Evolutionary conservation across 2,113 vertebrate species (phyloP).

Genomic region (Orthonyx spaldingii): DNA sequence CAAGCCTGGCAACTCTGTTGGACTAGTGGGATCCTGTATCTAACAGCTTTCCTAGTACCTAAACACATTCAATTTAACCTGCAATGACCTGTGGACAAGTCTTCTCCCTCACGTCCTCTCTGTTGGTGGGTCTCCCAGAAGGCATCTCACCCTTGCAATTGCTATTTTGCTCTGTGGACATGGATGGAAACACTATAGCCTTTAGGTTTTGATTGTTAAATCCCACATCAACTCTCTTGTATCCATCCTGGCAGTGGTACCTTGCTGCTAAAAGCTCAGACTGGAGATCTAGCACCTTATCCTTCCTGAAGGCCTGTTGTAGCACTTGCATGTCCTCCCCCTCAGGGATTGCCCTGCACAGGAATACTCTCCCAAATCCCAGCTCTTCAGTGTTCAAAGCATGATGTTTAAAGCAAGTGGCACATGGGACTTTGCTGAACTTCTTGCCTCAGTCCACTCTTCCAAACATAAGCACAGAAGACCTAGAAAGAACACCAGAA

Average conservation of each 20-base stretch:
- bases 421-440: background rate
- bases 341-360: background rate
- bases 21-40: background rate
- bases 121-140: background rate
- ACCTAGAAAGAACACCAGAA: background rate
- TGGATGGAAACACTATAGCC: accelerated
- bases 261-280: background rate
- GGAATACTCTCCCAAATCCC: background rate
- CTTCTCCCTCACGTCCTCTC: background rate
- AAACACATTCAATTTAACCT: background rate
- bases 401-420: background rate
- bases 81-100: background rate
- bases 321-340: background rate
- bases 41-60: background rate
- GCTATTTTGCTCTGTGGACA: background rate
- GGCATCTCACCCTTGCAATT: background rate
- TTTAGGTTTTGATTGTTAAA: background rate
- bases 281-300: background rate
- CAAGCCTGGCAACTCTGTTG: background rate
- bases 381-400: background rate
- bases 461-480: background rate
- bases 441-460: background rate
- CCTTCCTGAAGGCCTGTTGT: background rate
- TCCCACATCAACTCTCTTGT: background rate
- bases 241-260: background rate